Percentiles rank a stretch among this genome's conserved stretches.
These are phyloP conservation scores for Teleogryllus oceanicus DNA, from an alignment of 2,888 invertebrate genomes.

Conservation along the genomic window DNA sequence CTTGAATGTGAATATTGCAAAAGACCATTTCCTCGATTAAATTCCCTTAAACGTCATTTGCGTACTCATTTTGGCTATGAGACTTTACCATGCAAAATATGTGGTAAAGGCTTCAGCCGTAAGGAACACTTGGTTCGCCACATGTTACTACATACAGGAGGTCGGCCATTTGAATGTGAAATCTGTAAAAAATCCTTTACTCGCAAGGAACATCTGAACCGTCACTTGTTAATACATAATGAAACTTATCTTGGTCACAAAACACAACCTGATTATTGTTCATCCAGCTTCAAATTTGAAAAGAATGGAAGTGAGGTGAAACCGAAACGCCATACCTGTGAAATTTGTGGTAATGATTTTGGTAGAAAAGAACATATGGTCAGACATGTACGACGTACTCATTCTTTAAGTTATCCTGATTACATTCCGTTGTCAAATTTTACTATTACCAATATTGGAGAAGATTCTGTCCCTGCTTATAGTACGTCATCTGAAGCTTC, in stretches of 20 bases:
- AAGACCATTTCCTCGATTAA: neutral
- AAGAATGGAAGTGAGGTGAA: neutral
- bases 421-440: neutral
- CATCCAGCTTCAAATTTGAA: neutral
- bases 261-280: neutral
- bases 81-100: slow-evolving; percentile 55
- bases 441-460: neutral
- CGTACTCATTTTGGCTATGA: slow-evolving; percentile 63
- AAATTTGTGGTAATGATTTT: neutral
- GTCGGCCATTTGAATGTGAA: slow-evolving; percentile 64
- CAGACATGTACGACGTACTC: neutral
- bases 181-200: slow-evolving; percentile 67
- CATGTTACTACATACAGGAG: slow-evolving; percentile 56
- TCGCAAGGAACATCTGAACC: slow-evolving; percentile 63
- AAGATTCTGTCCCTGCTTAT: no score
- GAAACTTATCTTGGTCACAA: neutral
- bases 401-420: neutral
- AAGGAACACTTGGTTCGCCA: slow-evolving; percentile 66
- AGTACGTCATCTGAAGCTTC: no score
- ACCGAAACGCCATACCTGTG: neutral
- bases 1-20: neutral
- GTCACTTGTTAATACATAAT: slow-evolving; percentile 59
- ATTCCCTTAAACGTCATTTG: slow-evolving; percentile 53
- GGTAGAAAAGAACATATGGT: neutral
- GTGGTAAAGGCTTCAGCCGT: slow-evolving; percentile 67